Evolutionary conservation across 2,797 vertebrate genomes (phyloP).

Genomic region (Periparus ater): DNA sequence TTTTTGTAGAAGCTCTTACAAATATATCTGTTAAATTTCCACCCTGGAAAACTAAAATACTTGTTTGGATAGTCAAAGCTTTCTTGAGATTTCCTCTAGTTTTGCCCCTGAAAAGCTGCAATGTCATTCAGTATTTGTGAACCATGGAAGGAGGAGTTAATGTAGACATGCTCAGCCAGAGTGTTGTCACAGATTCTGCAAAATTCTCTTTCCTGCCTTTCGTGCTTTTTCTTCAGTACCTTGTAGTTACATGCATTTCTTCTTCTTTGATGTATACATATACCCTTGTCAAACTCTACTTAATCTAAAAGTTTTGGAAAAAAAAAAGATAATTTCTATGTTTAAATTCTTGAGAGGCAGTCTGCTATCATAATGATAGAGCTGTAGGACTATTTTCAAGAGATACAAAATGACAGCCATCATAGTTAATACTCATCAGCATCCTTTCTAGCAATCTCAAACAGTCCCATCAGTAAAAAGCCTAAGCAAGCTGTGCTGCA

Average conservation of each 20-base stretch:
- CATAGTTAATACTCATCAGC: slow-evolving; percentile 46
- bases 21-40: neutral
- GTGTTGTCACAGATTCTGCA: neutral
- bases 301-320: neutral
- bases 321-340: neutral
- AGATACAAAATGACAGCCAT: slow-evolving; percentile 38
- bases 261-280: neutral
- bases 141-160: neutral
- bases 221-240: neutral
- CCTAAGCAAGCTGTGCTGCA: slow-evolving; percentile 16
- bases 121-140: neutral
- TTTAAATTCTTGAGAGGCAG: slow-evolving; percentile 6
- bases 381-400: slow-evolving; percentile 1
- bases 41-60: neutral
- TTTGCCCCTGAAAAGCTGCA: neutral
- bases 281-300: neutral
- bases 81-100: neutral
- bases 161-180: neutral
- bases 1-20: neutral
- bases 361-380: neutral
- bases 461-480: slow-evolving; percentile 35
- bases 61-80: neutral
- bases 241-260: neutral
- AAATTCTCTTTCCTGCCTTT: neutral
- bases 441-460: slow-evolving; percentile 13